Evolutionary conservation across 1,140 invertebrate genomes (phyloP), one percentile per base, ranked within the genome.

Genomic region (Pseudachorutes palmiensis): DNA sequence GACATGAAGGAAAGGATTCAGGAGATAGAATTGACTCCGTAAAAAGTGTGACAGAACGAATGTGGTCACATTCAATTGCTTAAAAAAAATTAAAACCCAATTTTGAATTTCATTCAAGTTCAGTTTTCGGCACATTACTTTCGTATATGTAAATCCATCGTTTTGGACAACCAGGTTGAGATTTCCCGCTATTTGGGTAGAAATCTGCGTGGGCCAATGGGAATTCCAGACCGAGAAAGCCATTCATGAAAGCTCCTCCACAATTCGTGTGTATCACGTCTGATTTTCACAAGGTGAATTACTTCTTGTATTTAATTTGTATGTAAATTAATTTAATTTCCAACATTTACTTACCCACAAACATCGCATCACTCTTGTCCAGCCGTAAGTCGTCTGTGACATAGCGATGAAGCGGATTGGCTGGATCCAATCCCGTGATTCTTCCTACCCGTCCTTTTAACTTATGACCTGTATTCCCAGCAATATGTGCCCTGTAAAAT

Each of bases 341-440:
- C n/a, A n/a, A n/a, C n/a, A n/a, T n/a, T n/a, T n/a, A n/a, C n/a
- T n/a, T n/a, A n/a, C n/a, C 65, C 2, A 66, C 58, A 24, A 61
- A 45, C 30, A 45, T 60, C 0, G 65, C 65, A 29, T 66, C 65
- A 29, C 19, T 26, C 2, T 33, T 45, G n/a, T 60, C 33, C 26
- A 66, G 55, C 1, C 36, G 36, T 19, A 41, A 3, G 28, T 66
- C 57, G 16, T 1, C 32, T 14, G 2, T 36, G 3, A n/a, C 41
- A 32, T 31, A 61, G 1, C 57, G 22, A 24, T 61, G 57, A 41
- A 31, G 22, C 19, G 65, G 65, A 3, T 49, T 49, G 1, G 65
- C 65, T 1, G 65, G 65, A 49, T 66, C 65, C 22, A 60, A 30
- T n/a, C 71, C 72, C 28, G 72, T 70, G 22, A 73, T 70, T 29